phyloP scores from a whole-genome alignment of 2,888 invertebrate genomes.

The Nezara viridula region DNA sequence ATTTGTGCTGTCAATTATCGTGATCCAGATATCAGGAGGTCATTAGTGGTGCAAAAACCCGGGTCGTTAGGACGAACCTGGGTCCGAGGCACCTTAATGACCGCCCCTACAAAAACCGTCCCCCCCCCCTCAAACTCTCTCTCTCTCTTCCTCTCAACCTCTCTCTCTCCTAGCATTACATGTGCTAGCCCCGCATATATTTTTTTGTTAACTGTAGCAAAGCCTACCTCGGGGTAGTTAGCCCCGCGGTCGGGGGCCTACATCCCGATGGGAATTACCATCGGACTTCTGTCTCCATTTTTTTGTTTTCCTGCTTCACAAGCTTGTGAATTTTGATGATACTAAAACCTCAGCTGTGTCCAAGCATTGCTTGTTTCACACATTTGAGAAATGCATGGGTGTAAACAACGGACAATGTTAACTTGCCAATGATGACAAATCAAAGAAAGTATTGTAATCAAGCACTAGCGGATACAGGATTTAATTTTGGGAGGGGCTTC shows the following conservation, averaged over 20 bases:
- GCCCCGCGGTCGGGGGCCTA: not conserved
- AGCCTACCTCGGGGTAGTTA: conserved; percentile 1
- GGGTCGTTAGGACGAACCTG: conserved; percentile 44
- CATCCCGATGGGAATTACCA: not conserved
- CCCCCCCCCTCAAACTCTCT: not conserved
- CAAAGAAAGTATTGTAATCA: too few relatives aligned
- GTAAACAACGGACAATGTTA: too few relatives aligned
- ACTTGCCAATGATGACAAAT: too few relatives aligned
- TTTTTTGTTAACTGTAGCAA: conserved; percentile 8
- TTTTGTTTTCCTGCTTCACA: not conserved
- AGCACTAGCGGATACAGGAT: too few relatives aligned
- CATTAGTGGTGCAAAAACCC: conserved; percentile 46
- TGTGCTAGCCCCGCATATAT: conserved; percentile 49
- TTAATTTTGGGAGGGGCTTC: too few relatives aligned
- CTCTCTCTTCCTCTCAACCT: not conserved
- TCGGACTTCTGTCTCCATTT: not conserved
- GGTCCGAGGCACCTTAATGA: conserved; percentile 44
- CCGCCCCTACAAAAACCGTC: conserved; percentile 16
- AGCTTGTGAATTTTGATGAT: conserved; percentile 6
- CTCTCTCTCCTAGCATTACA: conserved; percentile 31
- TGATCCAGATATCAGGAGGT: conserved; percentile 18
- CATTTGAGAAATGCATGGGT: not conserved
- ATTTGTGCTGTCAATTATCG: conserved; percentile 30
- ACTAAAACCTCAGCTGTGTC: not conserved
- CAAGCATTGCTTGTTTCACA: not conserved